Base-by-base conservation (phyloP, 1,140 invertebrate species). In the Lordiphosa mommai region DNA sequence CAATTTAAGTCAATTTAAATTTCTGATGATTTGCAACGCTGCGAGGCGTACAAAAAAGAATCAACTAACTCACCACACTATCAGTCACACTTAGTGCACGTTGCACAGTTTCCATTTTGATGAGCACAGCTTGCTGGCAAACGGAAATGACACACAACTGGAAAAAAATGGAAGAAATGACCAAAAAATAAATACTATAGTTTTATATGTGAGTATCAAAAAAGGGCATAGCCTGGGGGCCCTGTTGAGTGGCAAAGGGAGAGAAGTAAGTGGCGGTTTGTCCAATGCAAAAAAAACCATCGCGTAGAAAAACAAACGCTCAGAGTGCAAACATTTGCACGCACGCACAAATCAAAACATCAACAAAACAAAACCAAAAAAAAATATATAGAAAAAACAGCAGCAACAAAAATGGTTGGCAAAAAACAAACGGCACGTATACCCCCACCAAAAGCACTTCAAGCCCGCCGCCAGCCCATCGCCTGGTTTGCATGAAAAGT, bases 1-100 rank as follows among this genome's bases (percentile, higher is more conserved):
- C 77, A 82, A 82, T 84, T 82, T 84, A 77, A 82, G 77, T 82
- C 77, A 84, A 84, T 82, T 82, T 82, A 84, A 82, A 82, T 82
- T 82, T 84, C 63, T 69, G 77, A 84, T 82, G 77, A 82, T 82
- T 82, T 84, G 77, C 77, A 82, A 84, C 77, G 9, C 51, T 52
- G 51, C 51, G 10, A 61, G 55, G 47, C 59, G 70, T 27, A 27
- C 52, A 74, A 82, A 82, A 80, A 80, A 84, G 63, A 77, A 84
- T 77, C 77, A 84, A 84, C 77, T 82, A 82, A 72, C 77, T 84
- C 72, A 69, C 77, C 77, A 82, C 72, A 82, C 77, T 82, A 82
- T 84, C 77, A 82, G 77, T 77, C 77, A 82, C 77, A 84, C 77
- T 82, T 82, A 84, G 51, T 84, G 76, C 77, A 84, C 67, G 72